These are phyloP conservation scores for Pterocles gutturalis DNA, from an alignment of 2,113 vertebrate genomes.

Conservation along the genomic window DNA sequence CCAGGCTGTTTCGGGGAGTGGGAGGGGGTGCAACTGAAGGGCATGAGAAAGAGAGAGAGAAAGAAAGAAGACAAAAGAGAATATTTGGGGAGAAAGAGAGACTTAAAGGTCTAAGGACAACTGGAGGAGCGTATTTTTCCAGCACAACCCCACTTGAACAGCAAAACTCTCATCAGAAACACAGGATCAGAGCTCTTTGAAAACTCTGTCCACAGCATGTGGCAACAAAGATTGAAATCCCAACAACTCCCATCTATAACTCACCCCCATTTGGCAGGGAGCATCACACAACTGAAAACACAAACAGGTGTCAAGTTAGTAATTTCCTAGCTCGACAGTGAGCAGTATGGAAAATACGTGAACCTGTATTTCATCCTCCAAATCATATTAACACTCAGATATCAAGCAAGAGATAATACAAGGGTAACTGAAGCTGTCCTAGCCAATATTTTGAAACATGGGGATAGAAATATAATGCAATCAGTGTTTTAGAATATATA, in stretches of 20 bases:
- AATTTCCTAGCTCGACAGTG: slow-evolving; percentile 40
- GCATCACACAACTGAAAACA: slow-evolving; percentile 23
- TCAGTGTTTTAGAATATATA: background rate
- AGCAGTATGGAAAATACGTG: slow-evolving; percentile 27
- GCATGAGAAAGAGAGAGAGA: background rate
- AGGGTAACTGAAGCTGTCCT: background rate
- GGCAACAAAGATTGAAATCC: slow-evolving; percentile 46
- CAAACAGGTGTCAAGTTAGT: slow-evolving; percentile 62
- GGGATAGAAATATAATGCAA: background rate
- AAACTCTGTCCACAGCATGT: background rate
- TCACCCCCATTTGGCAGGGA: slow-evolving; percentile 8
- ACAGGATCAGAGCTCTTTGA: background rate
- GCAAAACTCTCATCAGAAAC: background rate
- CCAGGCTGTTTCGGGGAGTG: background rate
- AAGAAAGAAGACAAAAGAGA: too few species aligned
- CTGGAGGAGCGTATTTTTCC: background rate
- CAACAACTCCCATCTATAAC: slow-evolving; percentile 19
- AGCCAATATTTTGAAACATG: background rate
- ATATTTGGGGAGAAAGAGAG: background rate
- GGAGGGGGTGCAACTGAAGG: too few species aligned
- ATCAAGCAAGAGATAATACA: background rate
- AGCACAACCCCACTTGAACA: background rate
- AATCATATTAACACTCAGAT: background rate
- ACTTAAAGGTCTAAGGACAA: background rate
- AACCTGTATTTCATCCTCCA: slow-evolving; percentile 35